Evolutionary conservation across 2,797 vertebrate species (phyloP).

Genomic region (Glyptemys insculpta): DNA sequence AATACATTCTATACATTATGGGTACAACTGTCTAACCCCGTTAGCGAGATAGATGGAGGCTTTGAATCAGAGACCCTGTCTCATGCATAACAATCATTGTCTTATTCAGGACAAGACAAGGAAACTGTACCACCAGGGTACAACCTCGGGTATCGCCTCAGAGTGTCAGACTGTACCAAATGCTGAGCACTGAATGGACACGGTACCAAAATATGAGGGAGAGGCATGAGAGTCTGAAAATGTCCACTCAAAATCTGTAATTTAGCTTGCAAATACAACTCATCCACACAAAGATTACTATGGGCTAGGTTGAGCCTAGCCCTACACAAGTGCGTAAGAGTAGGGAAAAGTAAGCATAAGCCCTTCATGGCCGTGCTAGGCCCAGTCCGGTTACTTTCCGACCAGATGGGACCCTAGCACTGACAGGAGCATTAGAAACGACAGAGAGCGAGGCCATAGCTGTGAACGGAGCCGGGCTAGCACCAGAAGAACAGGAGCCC

Average conservation of each 20-base stretch:
- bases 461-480: not conserved
- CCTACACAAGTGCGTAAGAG: not conserved
- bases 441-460: not conserved
- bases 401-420: not conserved
- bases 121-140: not conserved
- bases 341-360: not conserved
- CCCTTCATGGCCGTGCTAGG: accelerated
- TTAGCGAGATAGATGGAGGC: not conserved
- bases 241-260: not conserved
- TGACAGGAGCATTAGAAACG: not conserved
- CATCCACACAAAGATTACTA: not conserved
- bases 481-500: not conserved
- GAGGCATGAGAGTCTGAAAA: not conserved
- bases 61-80: not conserved
- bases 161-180: not conserved
- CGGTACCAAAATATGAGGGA: accelerated
- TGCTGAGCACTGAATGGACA: not conserved
- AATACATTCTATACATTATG: accelerated
- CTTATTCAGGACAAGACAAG: not conserved
- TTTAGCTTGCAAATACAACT: not conserved
- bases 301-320: not conserved
- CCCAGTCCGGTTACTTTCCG: not conserved
- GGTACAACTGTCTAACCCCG: not conserved
- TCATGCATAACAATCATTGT: not conserved
- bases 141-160: not conserved